Evolutionary conservation across 2,113 vertebrate genomes (phyloP), one percentile per base, ranked within the genome.

Genomic region (Chloropsis cyanopogon): DNA sequence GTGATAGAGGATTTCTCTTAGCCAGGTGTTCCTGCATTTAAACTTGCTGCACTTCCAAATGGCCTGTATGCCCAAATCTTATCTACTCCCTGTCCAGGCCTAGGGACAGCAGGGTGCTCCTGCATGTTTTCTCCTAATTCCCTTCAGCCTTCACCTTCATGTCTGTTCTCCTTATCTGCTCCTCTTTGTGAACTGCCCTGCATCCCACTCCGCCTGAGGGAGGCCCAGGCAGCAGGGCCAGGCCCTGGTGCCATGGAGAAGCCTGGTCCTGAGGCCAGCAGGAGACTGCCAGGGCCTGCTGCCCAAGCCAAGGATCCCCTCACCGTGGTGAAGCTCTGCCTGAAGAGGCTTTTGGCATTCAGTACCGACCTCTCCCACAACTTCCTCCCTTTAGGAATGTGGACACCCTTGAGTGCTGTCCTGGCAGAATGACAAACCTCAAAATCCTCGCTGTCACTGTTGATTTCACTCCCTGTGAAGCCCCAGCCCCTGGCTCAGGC

Each of bases 181-280:
- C 6, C 61, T 76, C 41, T 21, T 11, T 5, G 6, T 31, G 57
- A n/a, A 68, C 21, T 66, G 41, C 50, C 35, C 37, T 13, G 44
- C 3, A 0, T 39, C 10, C 6, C 24, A 1, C 22, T 31, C 8
- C 22, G 1, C 2, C 57, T 0, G 3, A 25, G 49, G 49, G 3
- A 25, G 49, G 49, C 41, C 41, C 57, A 11, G 65, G 57, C n/a
- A 28, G 46, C 52, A 6, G 2, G 0, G 73, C 26, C 61, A 42
- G 42, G 63, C 6, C 31, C 52, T 15, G 69, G 60, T 3, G 4
- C 46, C 64, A n/a, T 0, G 11, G 66, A 25, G 61, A 8, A 22
- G 25, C 42, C 72, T 42, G 54, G 23, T 63, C 21, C 24, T 4
- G 20, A 21, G 56, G n/a, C 39, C 37, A 16, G 41, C 20, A 1